These are phyloP conservation scores for Temnothorax curvispinosus DNA, from an alignment of 1,140 invertebrate species.

Conservation along the genomic window DNA sequence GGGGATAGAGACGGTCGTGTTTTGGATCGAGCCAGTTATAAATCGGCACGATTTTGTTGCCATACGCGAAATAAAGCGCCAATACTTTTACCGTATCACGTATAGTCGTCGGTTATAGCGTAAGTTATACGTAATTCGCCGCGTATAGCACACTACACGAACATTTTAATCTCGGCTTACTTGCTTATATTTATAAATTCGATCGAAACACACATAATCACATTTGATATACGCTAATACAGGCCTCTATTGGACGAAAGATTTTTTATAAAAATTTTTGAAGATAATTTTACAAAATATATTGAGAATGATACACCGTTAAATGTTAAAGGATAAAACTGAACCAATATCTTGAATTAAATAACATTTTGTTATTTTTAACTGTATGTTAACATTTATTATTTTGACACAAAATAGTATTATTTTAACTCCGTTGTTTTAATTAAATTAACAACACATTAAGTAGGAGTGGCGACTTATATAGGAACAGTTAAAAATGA, in stretches of 20 bases:
- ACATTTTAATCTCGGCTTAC: background rate
- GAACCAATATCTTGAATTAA: too few relatives aligned
- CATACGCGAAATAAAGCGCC: conserved; percentile 4
- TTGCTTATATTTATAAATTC: background rate
- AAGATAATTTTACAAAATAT: background rate
- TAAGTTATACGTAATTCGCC: background rate
- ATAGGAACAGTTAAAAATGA: too few relatives aligned
- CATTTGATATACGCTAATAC: background rate
- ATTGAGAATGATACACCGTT: background rate
- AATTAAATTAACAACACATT: too few relatives aligned
- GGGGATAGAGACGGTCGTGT: background rate
- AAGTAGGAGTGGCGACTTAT: too few relatives aligned
- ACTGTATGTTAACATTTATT: too few relatives aligned
- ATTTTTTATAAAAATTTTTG: background rate
- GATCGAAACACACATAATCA: background rate
- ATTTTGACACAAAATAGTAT: too few relatives aligned
- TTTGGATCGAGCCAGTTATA: conserved; percentile 21
- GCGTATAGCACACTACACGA: background rate
- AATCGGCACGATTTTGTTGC: conserved; percentile 42
- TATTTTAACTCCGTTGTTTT: too few relatives aligned
- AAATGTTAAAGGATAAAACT: too few relatives aligned
- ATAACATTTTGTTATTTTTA: too few relatives aligned
- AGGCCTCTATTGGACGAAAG: background rate
- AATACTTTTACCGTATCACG: background rate
- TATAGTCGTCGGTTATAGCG: background rate